These are phyloP conservation scores for Eleginops maclovinus DNA, from an alignment of 2,113 vertebrate species.

Conservation along the genomic window DNA sequence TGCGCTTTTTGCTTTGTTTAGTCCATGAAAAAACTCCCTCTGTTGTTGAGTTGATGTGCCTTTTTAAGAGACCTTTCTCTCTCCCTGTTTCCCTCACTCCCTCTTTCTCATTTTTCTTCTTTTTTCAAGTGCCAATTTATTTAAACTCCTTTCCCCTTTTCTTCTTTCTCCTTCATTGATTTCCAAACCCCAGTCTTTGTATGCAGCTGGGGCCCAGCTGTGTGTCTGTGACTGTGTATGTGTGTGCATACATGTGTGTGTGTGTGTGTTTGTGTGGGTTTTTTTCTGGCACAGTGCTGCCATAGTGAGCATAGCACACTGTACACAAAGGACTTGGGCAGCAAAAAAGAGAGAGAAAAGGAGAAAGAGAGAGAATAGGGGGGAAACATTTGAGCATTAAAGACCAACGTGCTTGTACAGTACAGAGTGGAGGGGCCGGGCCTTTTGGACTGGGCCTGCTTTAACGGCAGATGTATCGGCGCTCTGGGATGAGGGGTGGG, in stretches of 20 bases:
- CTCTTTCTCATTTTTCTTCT: conserved; percentile 78
- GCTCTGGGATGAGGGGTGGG: conserved; percentile 70
- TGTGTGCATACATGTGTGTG: conserved; percentile 29
- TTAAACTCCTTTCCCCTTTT: conserved; percentile 86
- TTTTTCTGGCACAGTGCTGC: conserved; percentile 83
- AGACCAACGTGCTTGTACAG: conserved; percentile 69
- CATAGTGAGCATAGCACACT: conserved; percentile 81
- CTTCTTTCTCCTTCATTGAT: conserved; percentile 89
- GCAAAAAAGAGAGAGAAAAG: conserved; percentile 51
- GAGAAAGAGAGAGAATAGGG: conserved; percentile 49
- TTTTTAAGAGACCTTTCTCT: conserved; percentile 64
- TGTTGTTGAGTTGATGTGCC: conserved; percentile 68
- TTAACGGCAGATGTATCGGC: conserved; percentile 67
- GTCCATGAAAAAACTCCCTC: conserved; percentile 52
- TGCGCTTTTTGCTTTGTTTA: conserved; percentile 58
- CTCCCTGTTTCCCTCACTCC: conserved; percentile 64
- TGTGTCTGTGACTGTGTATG: conserved; percentile 78
- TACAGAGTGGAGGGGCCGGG: conserved; percentile 61
- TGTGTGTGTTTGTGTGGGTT: conserved; percentile 74
- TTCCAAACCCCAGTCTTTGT: conserved; percentile 88
- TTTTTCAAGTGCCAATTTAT: conserved; percentile 89
- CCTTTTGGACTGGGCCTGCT: conserved; percentile 58
- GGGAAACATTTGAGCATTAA: conserved; percentile 46
- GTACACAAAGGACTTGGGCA: conserved; percentile 77
- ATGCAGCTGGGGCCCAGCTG: conserved; percentile 88